Evolutionary conservation across 1,140 invertebrate genomes (phyloP).

Genomic region (Apis florea): DNA sequence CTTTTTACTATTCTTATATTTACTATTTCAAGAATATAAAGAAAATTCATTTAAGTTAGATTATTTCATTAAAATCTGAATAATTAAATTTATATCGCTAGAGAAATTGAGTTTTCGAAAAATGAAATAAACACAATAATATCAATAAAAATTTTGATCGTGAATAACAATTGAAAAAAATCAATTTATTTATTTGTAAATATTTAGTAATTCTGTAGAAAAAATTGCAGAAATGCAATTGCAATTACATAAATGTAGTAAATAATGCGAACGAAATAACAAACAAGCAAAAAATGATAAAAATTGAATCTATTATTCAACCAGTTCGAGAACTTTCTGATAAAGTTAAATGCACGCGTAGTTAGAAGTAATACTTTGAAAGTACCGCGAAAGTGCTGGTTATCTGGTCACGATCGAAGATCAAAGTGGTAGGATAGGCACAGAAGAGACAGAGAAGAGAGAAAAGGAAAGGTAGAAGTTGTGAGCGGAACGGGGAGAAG

Average conservation of each 20-base stretch:
- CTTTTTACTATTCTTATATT: background rate
- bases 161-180: background rate
- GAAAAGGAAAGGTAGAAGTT: constrained; percentile 1
- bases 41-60: too few relatives aligned
- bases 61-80: too few relatives aligned
- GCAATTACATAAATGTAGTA: background rate
- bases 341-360: background rate
- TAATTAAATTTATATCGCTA: too few relatives aligned
- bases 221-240: background rate
- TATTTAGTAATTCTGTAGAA: background rate
- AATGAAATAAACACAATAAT: background rate
- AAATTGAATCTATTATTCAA: background rate
- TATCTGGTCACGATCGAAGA: constrained; percentile 48
- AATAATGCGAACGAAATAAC: background rate
- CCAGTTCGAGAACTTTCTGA: constrained; percentile 43
- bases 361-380: constrained; percentile 40
- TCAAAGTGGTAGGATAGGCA: constrained; percentile 37
- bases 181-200: background rate
- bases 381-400: constrained; percentile 51
- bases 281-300: background rate
- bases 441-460: background rate
- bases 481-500: constrained; percentile 9
- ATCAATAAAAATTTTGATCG: background rate
- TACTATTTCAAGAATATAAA: too few relatives aligned
- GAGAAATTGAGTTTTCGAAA: too few relatives aligned